These are phyloP conservation scores for Plotosus lineatus DNA, from an alignment of 2,113 vertebrate genomes.

Conservation along the genomic window DNA sequence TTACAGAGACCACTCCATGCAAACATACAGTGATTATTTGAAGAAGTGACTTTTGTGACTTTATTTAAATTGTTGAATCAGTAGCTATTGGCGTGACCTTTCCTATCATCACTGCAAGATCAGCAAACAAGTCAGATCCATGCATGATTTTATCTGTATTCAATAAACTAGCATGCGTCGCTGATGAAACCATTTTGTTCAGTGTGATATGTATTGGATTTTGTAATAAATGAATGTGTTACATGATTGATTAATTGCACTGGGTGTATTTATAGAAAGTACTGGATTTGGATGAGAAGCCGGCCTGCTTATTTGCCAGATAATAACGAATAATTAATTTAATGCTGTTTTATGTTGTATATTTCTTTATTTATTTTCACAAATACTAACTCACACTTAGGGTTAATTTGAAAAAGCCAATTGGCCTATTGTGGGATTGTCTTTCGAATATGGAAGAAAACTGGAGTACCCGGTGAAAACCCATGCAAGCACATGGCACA, in stretches of 20 bases:
- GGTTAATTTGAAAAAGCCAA: too few relatives aligned
- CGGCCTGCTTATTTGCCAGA: background rate
- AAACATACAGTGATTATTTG: conserved; percentile 65
- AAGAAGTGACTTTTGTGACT: conserved; percentile 74
- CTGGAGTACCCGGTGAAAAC: too few relatives aligned
- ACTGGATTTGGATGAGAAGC: conserved; percentile 55
- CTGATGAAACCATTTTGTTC: conserved; percentile 67
- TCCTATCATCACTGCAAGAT: conserved; percentile 58
- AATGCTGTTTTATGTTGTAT: too few relatives aligned
- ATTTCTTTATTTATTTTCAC: too few relatives aligned
- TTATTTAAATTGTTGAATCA: conserved; percentile 72
- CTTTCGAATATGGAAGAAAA: too few relatives aligned
- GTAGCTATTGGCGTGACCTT: conserved; percentile 71
- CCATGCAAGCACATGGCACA: too few relatives aligned
- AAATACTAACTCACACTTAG: too few relatives aligned
- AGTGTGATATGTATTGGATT: conserved; percentile 59
- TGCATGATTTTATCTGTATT: conserved; percentile 62
- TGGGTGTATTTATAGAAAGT: conserved; percentile 44
- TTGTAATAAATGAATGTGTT: conserved; percentile 42
- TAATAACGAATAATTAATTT: conserved; percentile 14
- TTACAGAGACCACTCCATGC: conserved; percentile 28
- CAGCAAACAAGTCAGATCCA: conserved; percentile 60
- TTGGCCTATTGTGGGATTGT: too few relatives aligned
- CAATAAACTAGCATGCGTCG: conserved; percentile 65
- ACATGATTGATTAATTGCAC: conserved; percentile 32